phyloP scores from a whole-genome alignment of 2,888 invertebrate species.

The Nasonovia ribisnigri region DNA sequence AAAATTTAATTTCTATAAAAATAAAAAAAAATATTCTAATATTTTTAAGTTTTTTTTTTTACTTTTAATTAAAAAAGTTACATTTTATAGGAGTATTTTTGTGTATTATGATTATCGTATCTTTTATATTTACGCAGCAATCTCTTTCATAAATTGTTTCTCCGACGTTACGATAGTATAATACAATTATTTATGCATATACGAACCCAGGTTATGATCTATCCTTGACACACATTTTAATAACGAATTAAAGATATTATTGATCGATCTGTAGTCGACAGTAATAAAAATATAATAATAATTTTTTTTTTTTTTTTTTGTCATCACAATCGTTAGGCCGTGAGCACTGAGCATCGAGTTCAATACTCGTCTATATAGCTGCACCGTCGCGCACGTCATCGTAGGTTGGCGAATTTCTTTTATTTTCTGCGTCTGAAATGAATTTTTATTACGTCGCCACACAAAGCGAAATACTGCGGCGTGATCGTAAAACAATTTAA shows the following conservation, averaged over 20 bases:
- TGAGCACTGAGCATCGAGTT: not conserved
- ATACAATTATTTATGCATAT: not conserved
- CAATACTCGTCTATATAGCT: not conserved
- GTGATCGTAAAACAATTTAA: not conserved
- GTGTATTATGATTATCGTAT: not conserved
- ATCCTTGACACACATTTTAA: not conserved
- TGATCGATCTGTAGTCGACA: not conserved
- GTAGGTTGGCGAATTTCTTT: not conserved
- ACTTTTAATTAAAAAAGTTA: conserved; percentile 51
- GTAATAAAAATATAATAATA: not conserved
- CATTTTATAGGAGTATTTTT: not conserved
- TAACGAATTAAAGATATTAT: not conserved
- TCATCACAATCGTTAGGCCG: not conserved
- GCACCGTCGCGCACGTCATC: not conserved
- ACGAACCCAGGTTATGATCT: not conserved
- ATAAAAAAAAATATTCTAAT: conserved; percentile 17
- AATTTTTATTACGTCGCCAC: not conserved
- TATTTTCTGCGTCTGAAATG: not conserved
- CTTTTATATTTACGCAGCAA: not conserved
- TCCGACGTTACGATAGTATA: not conserved
- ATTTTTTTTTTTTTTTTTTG: too few relatives aligned
- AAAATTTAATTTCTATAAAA: conserved; percentile 34
- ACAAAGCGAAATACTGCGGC: not conserved
- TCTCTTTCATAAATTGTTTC: not conserved
- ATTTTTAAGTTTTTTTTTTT: not conserved